Percentiles rank a stretch among this genome's conserved stretches.
Evolutionary conservation across 2,113 vertebrate species (phyloP).

Genomic region (Sinocyclocheilus anshuiensis): DNA sequence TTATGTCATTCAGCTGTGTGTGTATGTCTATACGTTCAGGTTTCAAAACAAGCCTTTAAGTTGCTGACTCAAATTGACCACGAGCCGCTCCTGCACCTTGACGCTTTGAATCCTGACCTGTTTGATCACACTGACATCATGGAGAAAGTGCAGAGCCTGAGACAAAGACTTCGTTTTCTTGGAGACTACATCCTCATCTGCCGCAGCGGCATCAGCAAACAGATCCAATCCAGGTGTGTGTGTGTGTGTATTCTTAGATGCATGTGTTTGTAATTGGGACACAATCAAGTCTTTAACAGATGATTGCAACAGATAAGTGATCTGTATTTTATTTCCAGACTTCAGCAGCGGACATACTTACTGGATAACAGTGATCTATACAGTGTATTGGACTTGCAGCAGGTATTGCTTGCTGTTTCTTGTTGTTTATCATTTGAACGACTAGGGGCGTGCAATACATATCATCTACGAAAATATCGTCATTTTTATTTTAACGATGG

Average conservation of each 20-base stretch:
- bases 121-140: slow-evolving; percentile 83
- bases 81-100: slow-evolving; percentile 88
- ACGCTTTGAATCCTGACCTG: slow-evolving; percentile 84
- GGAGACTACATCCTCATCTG: slow-evolving; percentile 90
- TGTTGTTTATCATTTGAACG: neutral
- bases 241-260: neutral
- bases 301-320: neutral
- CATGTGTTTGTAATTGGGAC: neutral
- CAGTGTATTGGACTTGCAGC: slow-evolving; percentile 86
- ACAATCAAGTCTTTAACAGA: neutral
- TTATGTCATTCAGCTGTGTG: slow-evolving; percentile 7
- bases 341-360: slow-evolving; percentile 83
- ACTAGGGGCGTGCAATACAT: neutral
- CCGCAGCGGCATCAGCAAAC: slow-evolving; percentile 85
- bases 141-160: slow-evolving; percentile 71
- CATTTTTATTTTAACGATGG: neutral
- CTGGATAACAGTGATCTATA: slow-evolving; percentile 87
- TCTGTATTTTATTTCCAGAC: slow-evolving; percentile 71
- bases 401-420: slow-evolving; percentile 75
- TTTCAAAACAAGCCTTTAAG: slow-evolving; percentile 82
- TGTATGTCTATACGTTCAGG: slow-evolving; percentile 65
- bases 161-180: slow-evolving; percentile 87
- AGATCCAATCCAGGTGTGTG: slow-evolving; percentile 70
- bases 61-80: slow-evolving; percentile 81
- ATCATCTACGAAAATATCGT: neutral